A percentile compares a stretch with the other conserved stretches of the same genome.
Conservation (phyloP, 2,888 invertebrate species). For the Seira musarum region DNA sequence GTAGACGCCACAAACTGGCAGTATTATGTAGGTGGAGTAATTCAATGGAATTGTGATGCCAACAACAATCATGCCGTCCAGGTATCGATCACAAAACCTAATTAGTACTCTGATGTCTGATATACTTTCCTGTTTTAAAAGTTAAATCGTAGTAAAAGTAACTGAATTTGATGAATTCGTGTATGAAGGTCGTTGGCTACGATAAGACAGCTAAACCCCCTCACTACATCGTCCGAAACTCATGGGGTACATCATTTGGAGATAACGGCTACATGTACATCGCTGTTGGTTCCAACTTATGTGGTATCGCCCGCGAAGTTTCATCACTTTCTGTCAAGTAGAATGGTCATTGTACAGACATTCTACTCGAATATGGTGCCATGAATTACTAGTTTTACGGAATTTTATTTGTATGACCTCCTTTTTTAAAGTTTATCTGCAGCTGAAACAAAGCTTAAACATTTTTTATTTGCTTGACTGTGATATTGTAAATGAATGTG, state of each 20-base stretch:
- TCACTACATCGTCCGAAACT: conserved; percentile 87
- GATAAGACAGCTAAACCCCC: conserved; percentile 82
- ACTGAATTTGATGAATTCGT: conserved; percentile 70
- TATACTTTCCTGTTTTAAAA: background rate
- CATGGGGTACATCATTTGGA: conserved; percentile 87
- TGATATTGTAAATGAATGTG: background rate
- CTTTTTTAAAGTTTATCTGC: background rate
- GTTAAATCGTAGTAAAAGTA: too few species aligned
- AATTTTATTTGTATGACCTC: background rate
- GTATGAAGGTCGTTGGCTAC: conserved; percentile 89
- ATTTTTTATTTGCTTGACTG: background rate
- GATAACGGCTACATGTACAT: conserved; percentile 83
- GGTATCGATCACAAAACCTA: conserved; percentile 44
- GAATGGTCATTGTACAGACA: background rate
- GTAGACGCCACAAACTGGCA: conserved; percentile 91
- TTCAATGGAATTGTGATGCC: conserved; percentile 84
- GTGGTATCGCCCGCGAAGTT: conserved; percentile 85
- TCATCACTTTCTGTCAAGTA: conserved; percentile 75
- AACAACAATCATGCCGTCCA: conserved; percentile 85
- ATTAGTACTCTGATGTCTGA: background rate
- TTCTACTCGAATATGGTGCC: conserved; percentile 12
- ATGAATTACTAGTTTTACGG: background rate
- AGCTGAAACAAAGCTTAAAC: too few species aligned
- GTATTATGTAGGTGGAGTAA: conserved; percentile 87
- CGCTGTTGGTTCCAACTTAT: conserved; percentile 83